These are phyloP conservation scores for Cephalopterus ornatus DNA, from an alignment of 2,113 vertebrate species.

Conservation along the genomic window DNA sequence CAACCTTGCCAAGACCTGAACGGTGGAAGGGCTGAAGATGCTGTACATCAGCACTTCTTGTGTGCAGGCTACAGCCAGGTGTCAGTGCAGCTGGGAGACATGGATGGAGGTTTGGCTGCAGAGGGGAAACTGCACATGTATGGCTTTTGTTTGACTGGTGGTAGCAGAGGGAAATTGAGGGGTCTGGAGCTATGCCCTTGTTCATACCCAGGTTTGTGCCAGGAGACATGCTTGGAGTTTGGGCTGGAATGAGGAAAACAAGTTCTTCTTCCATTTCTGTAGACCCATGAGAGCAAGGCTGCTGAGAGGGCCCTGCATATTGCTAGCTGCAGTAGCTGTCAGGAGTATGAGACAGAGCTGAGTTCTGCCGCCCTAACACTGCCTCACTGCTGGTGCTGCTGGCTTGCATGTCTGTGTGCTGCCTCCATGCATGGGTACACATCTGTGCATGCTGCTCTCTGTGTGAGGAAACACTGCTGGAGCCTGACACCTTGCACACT, in stretches of 20 bases:
- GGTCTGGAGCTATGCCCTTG: not conserved
- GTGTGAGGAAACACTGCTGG: not conserved
- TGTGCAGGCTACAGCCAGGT: not conserved
- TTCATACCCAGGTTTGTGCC: not conserved
- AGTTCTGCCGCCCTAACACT: not conserved
- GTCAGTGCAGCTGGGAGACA: not conserved
- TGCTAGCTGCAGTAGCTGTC: not conserved
- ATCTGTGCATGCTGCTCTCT: not conserved
- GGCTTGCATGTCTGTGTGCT: slow-evolving; percentile 25
- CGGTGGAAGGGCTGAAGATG: not conserved
- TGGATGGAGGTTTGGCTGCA: not conserved
- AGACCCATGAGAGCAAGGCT: not conserved
- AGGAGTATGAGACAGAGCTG: not conserved
- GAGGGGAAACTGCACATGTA: not conserved
- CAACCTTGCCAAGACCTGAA: not conserved
- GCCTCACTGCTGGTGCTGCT: slow-evolving; percentile 3
- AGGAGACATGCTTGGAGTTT: not conserved
- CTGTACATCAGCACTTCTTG: not conserved
- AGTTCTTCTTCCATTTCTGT: not conserved
- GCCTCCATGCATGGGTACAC: not conserved
- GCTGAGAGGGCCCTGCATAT: not conserved
- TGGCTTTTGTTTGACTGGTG: not conserved
- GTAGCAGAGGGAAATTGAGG: not conserved
- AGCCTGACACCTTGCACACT: not conserved
- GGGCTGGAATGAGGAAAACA: not conserved